A percentile compares a stretch with the other conserved stretches of the same genome.
Conservation (phyloP, 2,113 vertebrate genomes). For the Tachysurus fulvidraco region DNA sequence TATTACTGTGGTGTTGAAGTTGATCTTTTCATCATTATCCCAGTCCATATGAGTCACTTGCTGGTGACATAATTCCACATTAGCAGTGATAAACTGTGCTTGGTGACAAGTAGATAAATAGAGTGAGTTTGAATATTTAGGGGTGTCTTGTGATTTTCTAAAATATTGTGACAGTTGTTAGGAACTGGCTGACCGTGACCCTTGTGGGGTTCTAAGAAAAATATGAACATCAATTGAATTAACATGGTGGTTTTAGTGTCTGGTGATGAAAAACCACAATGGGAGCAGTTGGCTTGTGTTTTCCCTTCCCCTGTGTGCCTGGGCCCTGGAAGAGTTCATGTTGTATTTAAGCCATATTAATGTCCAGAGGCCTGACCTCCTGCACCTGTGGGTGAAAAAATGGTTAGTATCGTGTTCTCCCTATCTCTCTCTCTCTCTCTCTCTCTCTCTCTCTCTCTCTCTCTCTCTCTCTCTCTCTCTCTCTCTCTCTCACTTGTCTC, state of each 20-base stretch:
- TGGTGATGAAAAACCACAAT: slow-evolving; percentile 18
- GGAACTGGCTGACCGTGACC: slow-evolving; percentile 42
- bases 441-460: slow-evolving; percentile 31
- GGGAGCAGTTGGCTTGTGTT: slow-evolving; percentile 35
- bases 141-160: slow-evolving; percentile 48
- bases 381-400: slow-evolving; percentile 49
- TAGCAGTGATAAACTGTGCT: slow-evolving; percentile 13
- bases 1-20: slow-evolving; percentile 59
- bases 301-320: slow-evolving; percentile 31
- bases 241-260: slow-evolving; percentile 35
- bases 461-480: slow-evolving; percentile 8
- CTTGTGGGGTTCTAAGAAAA: slow-evolving; percentile 38
- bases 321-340: slow-evolving; percentile 50
- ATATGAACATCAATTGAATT: slow-evolving; percentile 52
- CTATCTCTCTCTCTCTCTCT: neutral
- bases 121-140: slow-evolving; percentile 52
- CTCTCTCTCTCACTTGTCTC: no score
- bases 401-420: slow-evolving; percentile 33
- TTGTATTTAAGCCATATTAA: slow-evolving; percentile 58
- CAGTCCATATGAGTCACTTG: slow-evolving; percentile 54
- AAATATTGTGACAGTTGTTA: slow-evolving; percentile 70
- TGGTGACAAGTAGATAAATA: slow-evolving; percentile 58
- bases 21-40: slow-evolving; percentile 64
- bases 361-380: slow-evolving; percentile 51
- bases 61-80: slow-evolving; percentile 58